Percentiles rank a stretch among this genome's conserved stretches.
Conservation (phyloP, 2,797 vertebrate genomes). For the Novumbra hubbsi region DNA sequence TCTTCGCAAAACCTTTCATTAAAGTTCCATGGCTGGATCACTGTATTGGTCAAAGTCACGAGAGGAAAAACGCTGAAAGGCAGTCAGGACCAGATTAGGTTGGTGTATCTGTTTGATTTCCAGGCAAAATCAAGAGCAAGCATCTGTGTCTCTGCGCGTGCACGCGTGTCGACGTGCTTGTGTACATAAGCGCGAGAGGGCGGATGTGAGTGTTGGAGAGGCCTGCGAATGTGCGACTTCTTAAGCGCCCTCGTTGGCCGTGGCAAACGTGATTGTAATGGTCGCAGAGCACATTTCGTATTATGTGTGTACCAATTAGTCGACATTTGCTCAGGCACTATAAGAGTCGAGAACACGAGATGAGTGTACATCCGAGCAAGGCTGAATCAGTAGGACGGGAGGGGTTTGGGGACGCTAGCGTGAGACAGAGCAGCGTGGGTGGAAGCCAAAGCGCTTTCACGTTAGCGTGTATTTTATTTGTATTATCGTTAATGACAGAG, state of each 20-base stretch:
- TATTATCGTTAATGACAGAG: conserved; percentile 77
- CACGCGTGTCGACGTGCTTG: neutral
- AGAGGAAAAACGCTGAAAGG: conserved; percentile 59
- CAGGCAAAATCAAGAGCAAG: conserved; percentile 21
- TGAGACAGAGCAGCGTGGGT: conserved; percentile 29
- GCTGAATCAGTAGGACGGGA: conserved; percentile 62
- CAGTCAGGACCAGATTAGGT: conserved; percentile 42
- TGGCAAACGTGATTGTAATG: conserved; percentile 74
- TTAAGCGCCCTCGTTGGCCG: conserved; percentile 68
- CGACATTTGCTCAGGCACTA: conserved; percentile 74
- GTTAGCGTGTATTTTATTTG: conserved; percentile 77
- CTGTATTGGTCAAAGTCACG: conserved; percentile 73
- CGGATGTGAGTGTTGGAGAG: conserved; percentile 34
- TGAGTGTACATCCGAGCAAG: conserved; percentile 48
- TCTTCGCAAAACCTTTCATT: conserved; percentile 80
- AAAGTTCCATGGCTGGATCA: conserved; percentile 73
- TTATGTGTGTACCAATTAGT: conserved; percentile 77
- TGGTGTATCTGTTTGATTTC: conserved; percentile 46
- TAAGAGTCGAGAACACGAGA: conserved; percentile 57
- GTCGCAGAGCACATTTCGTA: conserved; percentile 75
- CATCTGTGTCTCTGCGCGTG: neutral
- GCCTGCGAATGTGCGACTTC: conserved; percentile 65
- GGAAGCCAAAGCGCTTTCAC: conserved; percentile 62
- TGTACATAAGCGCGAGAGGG: neutral
- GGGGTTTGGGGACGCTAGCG: conserved; percentile 17